These are phyloP conservation scores for Meloidogyne hapla DNA, from an alignment of 1,140 invertebrate genomes.

Conservation along the genomic window DNA sequence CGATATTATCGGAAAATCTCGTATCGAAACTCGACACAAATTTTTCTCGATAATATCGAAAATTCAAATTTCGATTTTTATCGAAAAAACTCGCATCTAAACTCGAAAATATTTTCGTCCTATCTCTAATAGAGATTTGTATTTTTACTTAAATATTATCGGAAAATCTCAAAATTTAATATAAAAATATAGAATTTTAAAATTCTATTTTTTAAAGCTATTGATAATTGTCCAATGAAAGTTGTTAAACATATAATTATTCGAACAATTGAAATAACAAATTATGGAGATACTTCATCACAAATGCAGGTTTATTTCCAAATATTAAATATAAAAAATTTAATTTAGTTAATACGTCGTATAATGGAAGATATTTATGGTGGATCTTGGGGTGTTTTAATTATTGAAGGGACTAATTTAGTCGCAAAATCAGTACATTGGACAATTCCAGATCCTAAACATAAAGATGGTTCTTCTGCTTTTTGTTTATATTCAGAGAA, in stretches of 20 bases:
- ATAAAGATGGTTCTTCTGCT: constrained; percentile 55
- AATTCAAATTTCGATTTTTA: too few relatives aligned
- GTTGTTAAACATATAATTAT: constrained; percentile 44
- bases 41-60: too few relatives aligned
- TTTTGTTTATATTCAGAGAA: constrained; percentile 55
- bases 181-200: too few relatives aligned
- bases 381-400: constrained; percentile 60
- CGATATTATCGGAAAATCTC: too few relatives aligned
- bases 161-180: too few relatives aligned
- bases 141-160: too few relatives aligned
- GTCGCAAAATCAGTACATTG: constrained; percentile 57
- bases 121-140: too few relatives aligned
- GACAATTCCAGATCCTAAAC: constrained; percentile 61
- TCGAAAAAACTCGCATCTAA: too few relatives aligned
- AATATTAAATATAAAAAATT: background rate
- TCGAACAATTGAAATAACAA: constrained; percentile 25
- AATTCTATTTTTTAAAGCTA: background rate
- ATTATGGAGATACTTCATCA: background rate
- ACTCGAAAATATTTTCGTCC: too few relatives aligned
- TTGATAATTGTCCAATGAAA: constrained; percentile 41
- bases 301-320: constrained; percentile 39
- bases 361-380: constrained; percentile 63
- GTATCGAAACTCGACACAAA: too few relatives aligned
- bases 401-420: constrained; percentile 51
- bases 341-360: constrained; percentile 55